Conservation (phyloP, 2,113 vertebrate species). For the Misgurnus anguillicaudatus region DNA sequence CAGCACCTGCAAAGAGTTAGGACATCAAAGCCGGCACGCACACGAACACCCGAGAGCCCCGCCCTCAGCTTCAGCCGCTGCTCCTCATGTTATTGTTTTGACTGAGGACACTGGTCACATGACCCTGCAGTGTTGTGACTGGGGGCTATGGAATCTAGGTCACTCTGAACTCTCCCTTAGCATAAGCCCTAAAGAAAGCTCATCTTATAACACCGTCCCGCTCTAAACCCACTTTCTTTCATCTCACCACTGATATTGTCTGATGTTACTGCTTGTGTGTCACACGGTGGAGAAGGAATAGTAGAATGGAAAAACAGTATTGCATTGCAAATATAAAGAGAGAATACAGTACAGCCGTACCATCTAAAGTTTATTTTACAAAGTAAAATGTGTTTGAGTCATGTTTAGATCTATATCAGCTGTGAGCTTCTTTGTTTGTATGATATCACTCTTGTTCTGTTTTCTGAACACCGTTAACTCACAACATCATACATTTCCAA, state of each 20-base stretch:
- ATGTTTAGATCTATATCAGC: not conserved
- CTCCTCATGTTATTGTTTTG: constrained; percentile 53
- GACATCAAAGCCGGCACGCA: constrained; percentile 42
- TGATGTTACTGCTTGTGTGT: constrained; percentile 14
- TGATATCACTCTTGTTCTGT: not conserved
- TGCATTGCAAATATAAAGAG: not conserved
- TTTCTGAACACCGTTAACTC: not conserved
- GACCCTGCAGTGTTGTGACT: constrained; percentile 49
- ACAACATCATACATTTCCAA: not conserved
- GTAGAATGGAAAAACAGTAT: not conserved
- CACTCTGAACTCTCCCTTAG: constrained; percentile 18
- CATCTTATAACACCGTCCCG: constrained; percentile 22
- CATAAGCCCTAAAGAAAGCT: constrained; percentile 30
- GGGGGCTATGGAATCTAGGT: constrained; percentile 51
- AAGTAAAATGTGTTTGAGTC: not conserved
- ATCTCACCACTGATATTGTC: constrained; percentile 2
- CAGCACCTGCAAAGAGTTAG: constrained; percentile 51
- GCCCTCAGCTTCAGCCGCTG: constrained; percentile 2
- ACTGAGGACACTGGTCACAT: constrained; percentile 45
- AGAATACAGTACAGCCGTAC: not conserved
- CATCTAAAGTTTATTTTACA: too few relatives aligned
- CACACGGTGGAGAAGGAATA: not conserved
- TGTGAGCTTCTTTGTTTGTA: not conserved
- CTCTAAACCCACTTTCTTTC: constrained; percentile 28
- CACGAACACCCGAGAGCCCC: constrained; percentile 6